Base-by-base conservation (phyloP, 1,140 invertebrate species). In the Cotesia vestalis region DNA sequence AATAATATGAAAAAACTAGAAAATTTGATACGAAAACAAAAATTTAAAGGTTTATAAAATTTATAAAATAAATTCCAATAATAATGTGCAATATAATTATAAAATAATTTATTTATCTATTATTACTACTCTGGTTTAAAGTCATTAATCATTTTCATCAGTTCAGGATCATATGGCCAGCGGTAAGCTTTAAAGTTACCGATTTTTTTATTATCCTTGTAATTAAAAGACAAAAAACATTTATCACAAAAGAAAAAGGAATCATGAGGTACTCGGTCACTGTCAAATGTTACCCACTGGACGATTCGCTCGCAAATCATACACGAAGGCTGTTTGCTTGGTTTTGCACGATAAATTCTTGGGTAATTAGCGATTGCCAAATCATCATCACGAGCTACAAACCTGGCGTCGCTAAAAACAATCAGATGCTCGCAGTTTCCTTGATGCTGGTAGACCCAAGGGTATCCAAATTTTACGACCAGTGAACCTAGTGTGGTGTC, bases 371-470 rank as follows among this genome's bases (percentile, higher is more conserved):
- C 63, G 8, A 80, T 60, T 11, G 78, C 70, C 20, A 89, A 79
- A 60, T 86, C 83, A 79, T 92, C 90, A 27, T 75, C 74, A 0
- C 79, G 66, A 66, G 84, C 80, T 27, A 92, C 60, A 0, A 93
- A 82, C 66, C 90, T 89, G 3, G 90, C 87, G 83, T 95, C 92
- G 8, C 90, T 91, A 76, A 97, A 92, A 1, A 92, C 87, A 78
- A 97, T 89, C 0, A 96, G 79, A 84, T 97, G 96, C 83, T 97
- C 95, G 86, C 96, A 97, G 77, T 91, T 90, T n/a, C 95, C 95
- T 83, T 95, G 94, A 86, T 96, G 95, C 38, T 93, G 87, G 86
- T 95, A 97, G 4, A 96, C 89, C 89, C 94, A 93, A 0, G 94
- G 94, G 79, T 91, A 91, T 0, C 94, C 94, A 63, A 95, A 87